phyloP scores from a whole-genome alignment of 2,113 vertebrate species.

The Circaetus cinerascens region DNA sequence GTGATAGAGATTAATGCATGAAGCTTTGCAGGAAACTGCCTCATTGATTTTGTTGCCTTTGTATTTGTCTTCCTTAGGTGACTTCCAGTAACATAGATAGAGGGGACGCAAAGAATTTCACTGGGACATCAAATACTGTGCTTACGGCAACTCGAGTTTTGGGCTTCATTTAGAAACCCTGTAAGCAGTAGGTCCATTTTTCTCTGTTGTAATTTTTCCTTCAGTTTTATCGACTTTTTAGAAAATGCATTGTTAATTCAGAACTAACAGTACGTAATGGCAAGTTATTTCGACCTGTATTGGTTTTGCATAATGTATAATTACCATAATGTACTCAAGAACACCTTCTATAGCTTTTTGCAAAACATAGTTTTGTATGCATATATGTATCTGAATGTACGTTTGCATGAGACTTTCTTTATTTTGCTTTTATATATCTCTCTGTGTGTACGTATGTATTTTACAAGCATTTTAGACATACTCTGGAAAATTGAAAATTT shows the following conservation, averaged over 20 bases:
- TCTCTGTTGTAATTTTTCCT: neutral
- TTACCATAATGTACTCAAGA: neutral
- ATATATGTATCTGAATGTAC: neutral
- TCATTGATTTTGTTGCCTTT: conserved; percentile 82
- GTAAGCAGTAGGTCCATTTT: neutral
- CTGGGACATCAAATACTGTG: conserved; percentile 64
- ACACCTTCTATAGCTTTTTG: neutral
- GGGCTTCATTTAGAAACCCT: conserved; percentile 60
- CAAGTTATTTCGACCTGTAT: neutral
- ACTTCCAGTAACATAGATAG: conserved; percentile 77
- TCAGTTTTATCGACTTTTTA: neutral
- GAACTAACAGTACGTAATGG: neutral
- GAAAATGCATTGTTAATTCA: conserved; percentile 8
- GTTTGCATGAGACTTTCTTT: neutral
- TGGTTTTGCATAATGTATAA: neutral
- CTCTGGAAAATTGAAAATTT: neutral
- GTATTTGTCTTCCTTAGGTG: conserved; percentile 83
- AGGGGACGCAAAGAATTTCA: conserved; percentile 71
- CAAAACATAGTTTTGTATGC: neutral
- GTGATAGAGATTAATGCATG: conserved; percentile 81
- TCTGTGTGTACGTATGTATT: neutral
- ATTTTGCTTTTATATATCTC: neutral
- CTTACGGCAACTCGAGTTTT: conserved; percentile 48
- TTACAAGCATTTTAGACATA: neutral
- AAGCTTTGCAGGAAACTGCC: conserved; percentile 78